Conservation (phyloP, 2,888 invertebrate genomes). For the Nemotelus pantherinus region DNA sequence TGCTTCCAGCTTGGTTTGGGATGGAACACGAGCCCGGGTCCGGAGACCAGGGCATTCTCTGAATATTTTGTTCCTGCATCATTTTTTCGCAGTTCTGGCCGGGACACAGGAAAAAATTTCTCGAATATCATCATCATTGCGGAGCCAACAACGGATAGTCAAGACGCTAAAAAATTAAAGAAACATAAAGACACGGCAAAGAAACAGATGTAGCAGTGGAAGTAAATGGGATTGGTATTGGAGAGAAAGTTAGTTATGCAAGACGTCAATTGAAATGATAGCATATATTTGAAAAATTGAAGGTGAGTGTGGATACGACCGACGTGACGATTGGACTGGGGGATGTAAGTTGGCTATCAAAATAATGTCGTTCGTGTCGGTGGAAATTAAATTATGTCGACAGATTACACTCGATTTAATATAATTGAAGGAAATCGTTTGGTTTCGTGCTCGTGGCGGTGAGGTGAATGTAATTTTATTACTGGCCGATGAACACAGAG, state of each 20-base stretch:
- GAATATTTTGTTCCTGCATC: neutral
- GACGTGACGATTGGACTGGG: constrained; percentile 9
- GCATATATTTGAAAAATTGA: constrained; percentile 37
- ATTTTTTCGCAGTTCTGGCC: constrained; percentile 7
- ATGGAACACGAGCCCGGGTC: too few species aligned
- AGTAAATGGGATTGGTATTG: constrained; percentile 2
- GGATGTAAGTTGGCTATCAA: neutral
- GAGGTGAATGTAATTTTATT: constrained; percentile 25
- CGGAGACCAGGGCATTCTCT: too few species aligned
- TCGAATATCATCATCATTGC: constrained; percentile 36
- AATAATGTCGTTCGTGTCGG: constrained; percentile 12
- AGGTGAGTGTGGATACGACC: constrained; percentile 6
- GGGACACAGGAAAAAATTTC: constrained; percentile 21
- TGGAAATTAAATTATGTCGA: constrained; percentile 49
- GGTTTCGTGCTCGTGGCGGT: constrained; percentile 25
- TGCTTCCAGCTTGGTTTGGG: neutral
- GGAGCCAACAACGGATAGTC: neutral
- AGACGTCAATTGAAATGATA: constrained; percentile 40
- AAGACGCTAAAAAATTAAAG: constrained; percentile 41
- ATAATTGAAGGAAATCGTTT: constrained; percentile 38
- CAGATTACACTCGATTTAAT: constrained; percentile 49
- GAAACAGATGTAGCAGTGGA: neutral
- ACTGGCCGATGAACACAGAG: neutral
- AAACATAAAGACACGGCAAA: constrained; percentile 22
- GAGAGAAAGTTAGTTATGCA: constrained; percentile 28